Percentiles rank a stretch among this genome's conserved stretches.
Evolutionary conservation across 2,797 vertebrate genomes (phyloP).

Genomic region (Myotis planiceps): DNA sequence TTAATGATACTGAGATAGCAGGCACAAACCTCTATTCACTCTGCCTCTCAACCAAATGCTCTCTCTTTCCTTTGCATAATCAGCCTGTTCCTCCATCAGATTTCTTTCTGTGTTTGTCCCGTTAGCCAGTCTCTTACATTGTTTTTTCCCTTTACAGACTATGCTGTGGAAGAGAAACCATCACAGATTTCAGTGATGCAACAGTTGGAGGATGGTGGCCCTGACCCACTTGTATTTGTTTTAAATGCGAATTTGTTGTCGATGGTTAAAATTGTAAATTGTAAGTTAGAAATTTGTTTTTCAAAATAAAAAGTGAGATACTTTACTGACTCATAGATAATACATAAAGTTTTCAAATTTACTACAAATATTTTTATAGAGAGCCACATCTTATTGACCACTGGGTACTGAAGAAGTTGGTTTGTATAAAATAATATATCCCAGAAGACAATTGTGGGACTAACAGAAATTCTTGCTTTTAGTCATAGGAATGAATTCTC

Average conservation of each 20-base stretch:
- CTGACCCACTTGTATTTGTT: conserved; percentile 98
- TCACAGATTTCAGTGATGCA: conserved; percentile 97
- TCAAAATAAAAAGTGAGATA: conserved; percentile 54
- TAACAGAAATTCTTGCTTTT: conserved; percentile 33
- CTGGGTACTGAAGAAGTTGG: not conserved
- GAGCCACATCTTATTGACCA: conserved; percentile 49
- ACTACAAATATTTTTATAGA: conserved; percentile 45
- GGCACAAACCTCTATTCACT: not conserved
- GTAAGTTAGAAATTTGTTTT: conserved; percentile 89
- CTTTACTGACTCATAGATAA: conserved; percentile 18
- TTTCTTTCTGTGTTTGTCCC: conserved; percentile 15
- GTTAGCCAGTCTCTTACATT: conserved; percentile 15
- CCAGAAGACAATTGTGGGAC: not conserved
- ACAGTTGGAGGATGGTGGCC: conserved; percentile 96
- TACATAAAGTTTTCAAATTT: conserved; percentile 60
- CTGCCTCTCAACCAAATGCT: not conserved
- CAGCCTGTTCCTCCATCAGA: not conserved
- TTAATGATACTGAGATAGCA: not conserved
- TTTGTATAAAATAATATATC: conserved; percentile 50
- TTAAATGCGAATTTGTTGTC: conserved; percentile 98
- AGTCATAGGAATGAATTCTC: conserved; percentile 4
- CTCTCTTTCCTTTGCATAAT: conserved; percentile 23
- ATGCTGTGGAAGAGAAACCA: conserved; percentile 97
- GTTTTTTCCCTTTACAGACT: conserved; percentile 89
- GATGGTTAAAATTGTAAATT: conserved; percentile 99